Base-by-base conservation (phyloP, 2,888 invertebrate genomes). In the Diploptera punctata region DNA sequence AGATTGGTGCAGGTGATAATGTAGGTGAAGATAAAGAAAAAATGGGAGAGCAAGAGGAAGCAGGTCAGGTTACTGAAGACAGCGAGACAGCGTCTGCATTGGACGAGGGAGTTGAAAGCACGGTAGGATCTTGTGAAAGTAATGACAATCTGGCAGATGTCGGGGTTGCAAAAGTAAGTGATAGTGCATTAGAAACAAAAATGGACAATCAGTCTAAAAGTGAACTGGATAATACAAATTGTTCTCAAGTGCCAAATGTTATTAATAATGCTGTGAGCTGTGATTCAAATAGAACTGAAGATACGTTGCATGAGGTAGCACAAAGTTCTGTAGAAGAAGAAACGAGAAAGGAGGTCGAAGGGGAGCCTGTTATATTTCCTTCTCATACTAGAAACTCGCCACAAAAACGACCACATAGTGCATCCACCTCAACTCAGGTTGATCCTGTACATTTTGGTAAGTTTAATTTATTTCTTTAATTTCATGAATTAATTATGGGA, bases 381-480 rank as follows among this genome's bases (percentile, higher is more conserved):
- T 33, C 60, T 2, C 52, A 21, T 24, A 24, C 31, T 29, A 69
- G 43, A 68, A 72, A 38, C 18, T 90, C 91, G 38, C 91, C 91
- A 43, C 87, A 88, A 74, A 90, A 90, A 82, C 85, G 92, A 83
- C 92, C 93, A 71, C 88, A 91, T 80, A 93, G 92, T 84, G 90
- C 93, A 76, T 91, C 92, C 44, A 92, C 92, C 60, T 91, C 92
- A 77, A 93, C 93, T 9, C 94, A 94, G 87, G 93, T 93, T 78
- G 94, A 94, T 83, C 91, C 91, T 61, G 91, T 92, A 86, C 91
- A 93, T 84, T 94, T 94, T 80, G 93, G 94, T 94, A 85, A 87
- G 87, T 79, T 68, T 60, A 52, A n/a, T 61, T 57, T 44, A 57
- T 72, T 18, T 16, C 9, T 43, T 21, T 9, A 18, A 1, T 65